Base-by-base conservation (phyloP, 92 coral and sea anemone species). In the Umimayanthus chanpuru region DNA sequence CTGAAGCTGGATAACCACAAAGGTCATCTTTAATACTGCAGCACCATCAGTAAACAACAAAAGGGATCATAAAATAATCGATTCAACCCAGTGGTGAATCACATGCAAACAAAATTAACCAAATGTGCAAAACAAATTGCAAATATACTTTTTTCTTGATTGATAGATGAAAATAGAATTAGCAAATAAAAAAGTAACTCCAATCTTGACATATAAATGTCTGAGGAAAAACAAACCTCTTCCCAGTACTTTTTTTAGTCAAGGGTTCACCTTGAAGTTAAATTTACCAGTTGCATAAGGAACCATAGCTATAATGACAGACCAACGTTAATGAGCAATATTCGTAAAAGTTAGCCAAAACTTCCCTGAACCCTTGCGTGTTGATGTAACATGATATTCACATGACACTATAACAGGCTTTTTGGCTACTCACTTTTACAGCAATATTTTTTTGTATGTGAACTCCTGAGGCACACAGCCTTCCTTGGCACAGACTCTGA, bases 401-500 rank as follows among this genome's bases (percentile, higher is more conserved):
- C 25, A 61, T 1, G 7, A 61, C 26, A 61, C 26, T 25, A 61
- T 53, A 77, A 7, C 36, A 40, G 20, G 15, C 6, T 11, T 21
- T 26, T 36, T 14, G 28, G 16, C 26, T 43, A 47, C 88, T 73
- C 77, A 95, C 98, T 94, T 95, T 95, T 14, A 95, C 96, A 21
- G 98, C 98, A 2, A 81, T 29, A 44, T 91, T 81, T 29, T 84
- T 91, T 81, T 86, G 91, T 36, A 92, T 93, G 36, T 92, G 92
- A n/a, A 92, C 92, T 47, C 91, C 91, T 9, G 94, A 85, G 5
- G 86, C 76, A 82, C 98, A 95, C 5, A 95, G 80, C 72, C 92
- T 95, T 47, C 98, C 98, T 58, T 95, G 93, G 61, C 98, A 95
- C 12, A 90, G 58, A 25, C 90, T 86, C 23, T 70, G 53, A 25